A percentile compares a stretch with the other conserved stretches of the same genome.
Conservation (phyloP, 2,888 invertebrate genomes). For the Xylota sylvarum region DNA sequence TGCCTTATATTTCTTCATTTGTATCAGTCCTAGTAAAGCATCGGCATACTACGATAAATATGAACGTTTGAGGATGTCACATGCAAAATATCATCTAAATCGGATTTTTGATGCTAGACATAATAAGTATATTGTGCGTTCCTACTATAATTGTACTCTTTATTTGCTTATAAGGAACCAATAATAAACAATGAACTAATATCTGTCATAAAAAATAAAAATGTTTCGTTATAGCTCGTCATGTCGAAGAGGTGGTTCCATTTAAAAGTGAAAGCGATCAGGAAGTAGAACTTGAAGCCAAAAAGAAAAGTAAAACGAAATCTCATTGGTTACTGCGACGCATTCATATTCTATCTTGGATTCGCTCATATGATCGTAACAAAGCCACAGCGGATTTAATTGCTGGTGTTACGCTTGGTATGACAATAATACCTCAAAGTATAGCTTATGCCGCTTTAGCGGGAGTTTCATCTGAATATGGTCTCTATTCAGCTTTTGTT, state of each 20-base stretch:
- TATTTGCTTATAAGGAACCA: too few relatives aligned
- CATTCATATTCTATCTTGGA: conserved; percentile 88
- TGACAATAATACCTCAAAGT: conserved; percentile 97
- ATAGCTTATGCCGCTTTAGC: conserved; percentile 96
- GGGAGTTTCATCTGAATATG: conserved; percentile 94
- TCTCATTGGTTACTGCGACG: conserved; percentile 81
- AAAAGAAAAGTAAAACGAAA: neutral
- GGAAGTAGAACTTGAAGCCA: neutral
- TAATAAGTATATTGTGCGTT: too few relatives aligned
- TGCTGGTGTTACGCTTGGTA: conserved; percentile 94
- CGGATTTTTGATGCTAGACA: too few relatives aligned
- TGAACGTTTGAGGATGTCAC: too few relatives aligned
- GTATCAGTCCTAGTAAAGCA: too few relatives aligned
- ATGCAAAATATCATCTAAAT: too few relatives aligned
- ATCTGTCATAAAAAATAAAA: too few relatives aligned
- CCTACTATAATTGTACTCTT: too few relatives aligned
- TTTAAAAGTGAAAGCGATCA: neutral
- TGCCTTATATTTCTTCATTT: too few relatives aligned
- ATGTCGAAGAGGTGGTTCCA: neutral
- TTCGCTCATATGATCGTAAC: conserved; percentile 88
- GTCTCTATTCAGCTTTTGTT: conserved; percentile 96
- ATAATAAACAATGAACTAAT: too few relatives aligned
- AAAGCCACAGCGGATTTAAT: conserved; percentile 92
- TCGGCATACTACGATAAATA: too few relatives aligned
- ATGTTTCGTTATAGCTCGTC: neutral